A percentile compares a stretch with the other conserved stretches of the same genome.
Conservation (phyloP, 2,888 invertebrate genomes). For the Polietes domitor region DNA sequence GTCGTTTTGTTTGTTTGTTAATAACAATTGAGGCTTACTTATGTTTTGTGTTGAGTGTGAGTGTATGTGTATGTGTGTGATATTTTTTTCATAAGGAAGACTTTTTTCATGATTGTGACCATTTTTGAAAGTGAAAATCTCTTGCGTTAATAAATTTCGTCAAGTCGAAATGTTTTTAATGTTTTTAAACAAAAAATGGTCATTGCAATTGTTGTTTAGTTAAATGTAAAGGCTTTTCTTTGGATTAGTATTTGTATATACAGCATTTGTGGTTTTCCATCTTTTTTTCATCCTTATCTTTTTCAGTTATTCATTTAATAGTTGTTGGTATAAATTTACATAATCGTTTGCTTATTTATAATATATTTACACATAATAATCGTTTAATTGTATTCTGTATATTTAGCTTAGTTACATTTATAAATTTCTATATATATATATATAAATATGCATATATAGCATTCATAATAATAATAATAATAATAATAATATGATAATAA, state of each 20-base stretch:
- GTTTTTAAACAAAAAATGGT: slow-evolving; percentile 28
- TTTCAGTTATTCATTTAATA: slow-evolving; percentile 42
- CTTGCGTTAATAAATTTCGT: neutral
- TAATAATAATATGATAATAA: too few species aligned
- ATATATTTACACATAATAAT: slow-evolving; percentile 33
- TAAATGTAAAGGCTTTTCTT: slow-evolving; percentile 58
- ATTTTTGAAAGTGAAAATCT: slow-evolving; percentile 49
- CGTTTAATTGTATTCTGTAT: neutral
- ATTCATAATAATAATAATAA: neutral
- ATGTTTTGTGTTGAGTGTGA: neutral
- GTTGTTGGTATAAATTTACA: slow-evolving; percentile 39
- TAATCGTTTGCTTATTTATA: neutral
- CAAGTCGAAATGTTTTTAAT: neutral
- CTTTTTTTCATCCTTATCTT: too few species aligned
- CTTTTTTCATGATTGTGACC: slow-evolving; percentile 78
- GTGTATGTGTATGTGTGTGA: slow-evolving; percentile 48
- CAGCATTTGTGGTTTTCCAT: too few species aligned
- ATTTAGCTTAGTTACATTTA: slow-evolving; percentile 19
- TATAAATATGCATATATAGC: slow-evolving; percentile 69
- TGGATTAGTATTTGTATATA: slow-evolving; percentile 70
- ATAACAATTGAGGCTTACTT: slow-evolving; percentile 36
- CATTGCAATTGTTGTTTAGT: slow-evolving; percentile 35
- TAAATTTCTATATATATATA: slow-evolving; percentile 47
- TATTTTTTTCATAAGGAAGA: slow-evolving; percentile 71
- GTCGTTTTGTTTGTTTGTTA: neutral